A percentile compares a stretch with the other conserved stretches of the same genome.
Evolutionary conservation across 2,113 vertebrate genomes (phyloP).

Genomic region (Dipodomys ordii): DNA sequence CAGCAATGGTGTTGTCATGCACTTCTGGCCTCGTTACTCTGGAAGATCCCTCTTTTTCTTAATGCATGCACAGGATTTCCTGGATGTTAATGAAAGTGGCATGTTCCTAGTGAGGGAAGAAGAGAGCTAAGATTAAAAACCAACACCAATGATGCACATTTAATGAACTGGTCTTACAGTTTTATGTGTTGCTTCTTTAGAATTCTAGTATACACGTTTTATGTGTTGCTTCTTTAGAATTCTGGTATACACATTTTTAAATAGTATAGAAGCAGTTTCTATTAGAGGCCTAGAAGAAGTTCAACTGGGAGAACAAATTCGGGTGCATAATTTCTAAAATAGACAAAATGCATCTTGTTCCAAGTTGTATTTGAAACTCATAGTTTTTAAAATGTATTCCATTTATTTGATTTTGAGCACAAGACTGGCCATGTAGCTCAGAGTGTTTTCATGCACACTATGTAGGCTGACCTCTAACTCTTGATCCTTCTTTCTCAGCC

Average conservation of each 20-base stretch:
- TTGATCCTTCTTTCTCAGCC: no score
- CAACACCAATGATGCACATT: constrained; percentile 31
- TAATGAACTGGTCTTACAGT: constrained; percentile 41
- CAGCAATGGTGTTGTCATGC: background rate
- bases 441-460: no score
- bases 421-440: no score
- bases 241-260: background rate
- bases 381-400: no score
- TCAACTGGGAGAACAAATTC: constrained; percentile 39
- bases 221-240: constrained; percentile 44
- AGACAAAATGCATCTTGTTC: background rate
- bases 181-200: constrained; percentile 47
- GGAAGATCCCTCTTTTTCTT: constrained; percentile 46
- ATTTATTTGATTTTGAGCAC: no score
- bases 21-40: constrained; percentile 49
- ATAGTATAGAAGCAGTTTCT: background rate
- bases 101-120: constrained; percentile 65
- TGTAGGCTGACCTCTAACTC: no score
- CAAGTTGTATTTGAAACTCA: background rate
- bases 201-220: background rate
- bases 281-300: background rate
- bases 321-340: background rate
- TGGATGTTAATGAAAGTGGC: constrained; percentile 58
- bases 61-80: background rate
- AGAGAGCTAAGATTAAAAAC: constrained; percentile 65